phyloP scores from a whole-genome alignment of 1,140 invertebrate genomes.

The Caenorhabditis remanei region DNA sequence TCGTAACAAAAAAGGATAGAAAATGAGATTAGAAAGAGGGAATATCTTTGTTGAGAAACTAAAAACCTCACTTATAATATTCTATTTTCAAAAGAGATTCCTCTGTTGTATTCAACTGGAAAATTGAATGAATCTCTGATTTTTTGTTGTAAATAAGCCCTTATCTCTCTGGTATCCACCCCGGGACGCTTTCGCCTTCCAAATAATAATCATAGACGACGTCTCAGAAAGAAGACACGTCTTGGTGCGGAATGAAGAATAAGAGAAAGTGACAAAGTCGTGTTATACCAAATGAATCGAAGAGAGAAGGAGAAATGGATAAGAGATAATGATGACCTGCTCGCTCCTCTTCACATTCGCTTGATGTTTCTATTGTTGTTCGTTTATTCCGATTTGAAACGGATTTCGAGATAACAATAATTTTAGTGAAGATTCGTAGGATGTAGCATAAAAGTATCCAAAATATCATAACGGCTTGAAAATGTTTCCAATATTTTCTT shows the following conservation, averaged over 20 bases:
- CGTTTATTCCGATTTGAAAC: background rate
- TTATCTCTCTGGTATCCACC: background rate
- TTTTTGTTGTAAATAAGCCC: constrained; percentile 14
- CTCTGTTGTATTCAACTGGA: background rate
- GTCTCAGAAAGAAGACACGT: background rate
- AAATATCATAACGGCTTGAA: too few relatives aligned
- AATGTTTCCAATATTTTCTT: too few relatives aligned
- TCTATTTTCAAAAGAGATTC: background rate
- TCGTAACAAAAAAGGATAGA: background rate
- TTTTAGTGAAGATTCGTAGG: too few relatives aligned
- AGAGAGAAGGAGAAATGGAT: constrained; percentile 1
- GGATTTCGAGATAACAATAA: too few relatives aligned
- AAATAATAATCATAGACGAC: constrained; percentile 30
- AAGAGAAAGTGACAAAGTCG: constrained; percentile 26
- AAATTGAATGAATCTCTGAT: background rate
- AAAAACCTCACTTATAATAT: too few relatives aligned
- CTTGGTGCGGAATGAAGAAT: background rate
- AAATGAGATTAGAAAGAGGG: background rate
- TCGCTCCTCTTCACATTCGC: background rate
- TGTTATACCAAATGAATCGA: background rate
- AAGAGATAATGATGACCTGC: constrained; percentile 35
- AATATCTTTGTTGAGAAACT: too few relatives aligned
- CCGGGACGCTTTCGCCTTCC: background rate
- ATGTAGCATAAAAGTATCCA: too few relatives aligned
- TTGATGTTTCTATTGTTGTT: background rate